Conservation (phyloP, 2,888 invertebrate species). For the Mimumesa dahlbomi region DNA sequence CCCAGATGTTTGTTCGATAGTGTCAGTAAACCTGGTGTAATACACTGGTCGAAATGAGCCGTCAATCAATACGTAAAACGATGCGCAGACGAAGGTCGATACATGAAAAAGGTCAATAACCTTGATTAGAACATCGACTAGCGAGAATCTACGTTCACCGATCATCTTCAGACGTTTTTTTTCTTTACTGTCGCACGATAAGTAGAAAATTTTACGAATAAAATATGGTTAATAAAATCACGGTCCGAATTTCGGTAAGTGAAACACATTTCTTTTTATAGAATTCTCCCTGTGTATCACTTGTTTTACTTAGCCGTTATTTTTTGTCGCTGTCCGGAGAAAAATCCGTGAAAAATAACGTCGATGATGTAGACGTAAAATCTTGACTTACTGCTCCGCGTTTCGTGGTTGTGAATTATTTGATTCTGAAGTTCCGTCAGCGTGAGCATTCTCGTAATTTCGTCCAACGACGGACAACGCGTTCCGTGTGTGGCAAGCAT, state of each 20-base stretch:
- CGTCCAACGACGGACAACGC: constrained; percentile 83
- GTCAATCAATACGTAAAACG: constrained; percentile 37
- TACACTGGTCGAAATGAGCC: constrained; percentile 3
- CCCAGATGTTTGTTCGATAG: neutral
- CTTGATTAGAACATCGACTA: too few relatives aligned
- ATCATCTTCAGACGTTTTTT: too few relatives aligned
- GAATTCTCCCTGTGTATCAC: neutral
- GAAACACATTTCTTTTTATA: too few relatives aligned
- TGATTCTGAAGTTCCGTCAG: constrained; percentile 84
- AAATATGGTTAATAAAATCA: too few relatives aligned
- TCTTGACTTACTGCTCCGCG: constrained; percentile 80
- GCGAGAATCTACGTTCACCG: too few relatives aligned
- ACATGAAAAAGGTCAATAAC: constrained; percentile 45
- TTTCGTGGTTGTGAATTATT: constrained; percentile 85
- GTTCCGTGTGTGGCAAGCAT: constrained; percentile 87
- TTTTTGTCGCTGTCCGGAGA: too few relatives aligned
- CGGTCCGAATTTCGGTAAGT: too few relatives aligned
- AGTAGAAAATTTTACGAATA: too few relatives aligned
- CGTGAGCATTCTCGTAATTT: constrained; percentile 82
- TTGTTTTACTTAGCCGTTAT: too few relatives aligned
- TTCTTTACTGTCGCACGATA: too few relatives aligned
- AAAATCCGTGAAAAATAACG: neutral
- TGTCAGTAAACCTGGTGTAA: constrained; percentile 20
- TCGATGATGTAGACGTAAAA: neutral
- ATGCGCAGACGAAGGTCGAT: too few relatives aligned